Evolutionary conservation across 2,888 invertebrate species (phyloP), one percentile per base, ranked within the genome.

Genomic region (Nasonovia ribisnigri): DNA sequence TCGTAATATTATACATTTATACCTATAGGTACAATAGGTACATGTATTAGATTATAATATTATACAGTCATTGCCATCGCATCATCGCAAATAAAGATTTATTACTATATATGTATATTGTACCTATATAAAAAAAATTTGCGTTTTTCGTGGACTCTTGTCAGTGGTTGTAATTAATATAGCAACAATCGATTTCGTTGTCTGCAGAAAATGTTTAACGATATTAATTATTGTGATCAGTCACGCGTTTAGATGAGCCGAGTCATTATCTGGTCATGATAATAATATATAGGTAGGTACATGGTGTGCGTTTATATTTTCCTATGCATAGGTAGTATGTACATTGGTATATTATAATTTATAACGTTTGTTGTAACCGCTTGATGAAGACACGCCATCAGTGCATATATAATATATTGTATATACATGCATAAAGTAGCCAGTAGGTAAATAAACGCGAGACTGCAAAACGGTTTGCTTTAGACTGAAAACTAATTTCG

Each of bases 151-250:
- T 11, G 29, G 24, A 88, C 46, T 20, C 26, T 5, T 29, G n/a
- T 48, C 86, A 13, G 43, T 16, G 29, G 29, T 48, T 16, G 29
- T n/a, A 86, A 86, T 86, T 86, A 86, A 86, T 29, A 86, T 8
- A 57, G 43, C 24, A 89, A 67, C 90, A 67, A 90, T 90, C 46
- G 67, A 46, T 90, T 67, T n/a, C 20, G 24, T 20, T 36, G 48
- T 48, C 24, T 46, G 60, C 6, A 90, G 24, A 90, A 90, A 90
- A 90, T n/a, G 46, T 48, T n/a, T n/a, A 90, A 67, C 90, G 67
- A 43, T 24, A 57, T 26, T 57, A 88, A 54, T 54, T 87, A 51
- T 51, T 57, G 16, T 48, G 54, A 43, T 57, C 57, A 13, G 88
- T 89, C 88, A 89, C 26, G 43, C 88, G 54, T 43, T 3, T 8